Evolutionary conservation across 1,140 invertebrate genomes (phyloP).

Genomic region (Phthorimaea operculella): DNA sequence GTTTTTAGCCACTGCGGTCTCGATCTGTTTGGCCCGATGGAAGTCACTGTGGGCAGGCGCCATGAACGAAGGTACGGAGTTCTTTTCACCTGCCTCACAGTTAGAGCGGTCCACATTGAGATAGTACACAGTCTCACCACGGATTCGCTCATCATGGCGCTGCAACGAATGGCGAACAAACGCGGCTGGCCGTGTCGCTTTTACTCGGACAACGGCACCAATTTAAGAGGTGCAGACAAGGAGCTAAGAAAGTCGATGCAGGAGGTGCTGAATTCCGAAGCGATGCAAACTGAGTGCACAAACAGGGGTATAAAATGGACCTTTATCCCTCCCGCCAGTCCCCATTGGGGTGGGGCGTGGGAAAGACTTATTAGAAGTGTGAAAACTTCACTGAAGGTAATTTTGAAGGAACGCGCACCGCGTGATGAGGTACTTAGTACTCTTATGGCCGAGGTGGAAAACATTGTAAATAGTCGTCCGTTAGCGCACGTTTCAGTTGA

Average conservation of each 20-base stretch:
- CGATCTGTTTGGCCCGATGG: conserved; percentile 32
- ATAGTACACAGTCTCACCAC: conserved; percentile 13
- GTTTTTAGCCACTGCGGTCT: conserved; percentile 21
- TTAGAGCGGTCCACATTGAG: conserved; percentile 22
- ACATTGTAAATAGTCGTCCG: no score
- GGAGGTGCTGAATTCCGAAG: neutral
- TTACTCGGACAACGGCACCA: conserved; percentile 30
- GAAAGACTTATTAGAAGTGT: no score
- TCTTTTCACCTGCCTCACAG: conserved; percentile 29
- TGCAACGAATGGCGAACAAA: conserved; percentile 19
- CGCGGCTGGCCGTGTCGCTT: conserved; percentile 11
- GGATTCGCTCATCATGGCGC: conserved; percentile 22
- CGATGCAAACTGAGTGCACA: no score
- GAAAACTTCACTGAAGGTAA: no score
- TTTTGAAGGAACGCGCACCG: no score
- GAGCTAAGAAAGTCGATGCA: conserved; percentile 13
- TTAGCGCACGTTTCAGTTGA: no score
- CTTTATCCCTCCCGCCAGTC: no score
- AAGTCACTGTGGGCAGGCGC: conserved; percentile 18
- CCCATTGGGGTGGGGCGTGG: no score
- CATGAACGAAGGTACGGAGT: conserved; percentile 36
- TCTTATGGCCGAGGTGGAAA: no score
- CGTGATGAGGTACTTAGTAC: no score
- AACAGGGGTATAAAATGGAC: no score
- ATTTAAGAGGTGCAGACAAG: conserved; percentile 24